Percentiles rank a stretch among this genome's conserved stretches.
Conservation (phyloP, 2,888 invertebrate species). For the Tolmerus cingulatus region DNA sequence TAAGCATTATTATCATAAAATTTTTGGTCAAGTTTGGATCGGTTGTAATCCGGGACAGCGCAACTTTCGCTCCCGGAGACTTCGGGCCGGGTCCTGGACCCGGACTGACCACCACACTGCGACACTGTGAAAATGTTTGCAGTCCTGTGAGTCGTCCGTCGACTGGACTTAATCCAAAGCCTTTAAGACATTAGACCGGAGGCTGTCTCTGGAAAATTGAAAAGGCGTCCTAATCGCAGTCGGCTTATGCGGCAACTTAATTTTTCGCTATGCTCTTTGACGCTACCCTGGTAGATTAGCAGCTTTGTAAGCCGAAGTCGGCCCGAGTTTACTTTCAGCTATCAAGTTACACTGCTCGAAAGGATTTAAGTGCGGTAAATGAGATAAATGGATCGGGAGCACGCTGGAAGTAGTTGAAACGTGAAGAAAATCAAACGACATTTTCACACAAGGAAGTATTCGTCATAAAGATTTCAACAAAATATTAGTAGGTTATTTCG, state of each 20-base stretch:
- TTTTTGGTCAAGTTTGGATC: not conserved
- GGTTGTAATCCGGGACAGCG: not conserved
- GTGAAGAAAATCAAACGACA: not conserved
- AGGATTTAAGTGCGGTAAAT: not conserved
- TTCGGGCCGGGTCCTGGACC: not conserved
- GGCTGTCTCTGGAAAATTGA: not conserved
- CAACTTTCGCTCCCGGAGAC: not conserved
- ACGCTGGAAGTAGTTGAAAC: not conserved
- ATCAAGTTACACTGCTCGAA: not conserved
- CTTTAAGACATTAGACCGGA: not conserved
- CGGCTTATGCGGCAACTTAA: not conserved
- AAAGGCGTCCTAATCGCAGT: not conserved
- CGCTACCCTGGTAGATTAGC: not conserved
- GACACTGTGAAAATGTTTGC: not conserved
- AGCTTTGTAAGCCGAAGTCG: not conserved
- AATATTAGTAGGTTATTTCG: no score
- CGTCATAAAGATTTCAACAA: no score
- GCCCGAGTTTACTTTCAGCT: not conserved
- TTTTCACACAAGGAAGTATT: not conserved
- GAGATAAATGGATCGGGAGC: not conserved
- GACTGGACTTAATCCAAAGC: not conserved
- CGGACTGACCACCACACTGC: not conserved
- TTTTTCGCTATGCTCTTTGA: not conserved
- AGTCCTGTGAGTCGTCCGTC: not conserved
- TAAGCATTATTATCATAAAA: not conserved